Evolutionary conservation across 2,797 vertebrate genomes (phyloP).

Genomic region (Kryptolebias ocellatus): DNA sequence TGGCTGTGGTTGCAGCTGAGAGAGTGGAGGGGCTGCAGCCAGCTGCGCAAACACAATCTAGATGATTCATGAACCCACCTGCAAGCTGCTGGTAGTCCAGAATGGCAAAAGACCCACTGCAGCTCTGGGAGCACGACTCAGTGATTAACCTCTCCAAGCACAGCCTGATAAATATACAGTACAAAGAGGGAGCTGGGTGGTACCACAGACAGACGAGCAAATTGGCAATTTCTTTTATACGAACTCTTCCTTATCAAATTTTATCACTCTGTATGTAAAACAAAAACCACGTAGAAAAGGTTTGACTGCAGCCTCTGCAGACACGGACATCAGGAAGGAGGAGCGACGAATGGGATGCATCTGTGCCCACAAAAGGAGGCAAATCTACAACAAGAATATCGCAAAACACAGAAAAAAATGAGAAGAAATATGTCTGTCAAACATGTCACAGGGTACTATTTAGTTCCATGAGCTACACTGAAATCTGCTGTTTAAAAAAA

Average conservation of each 20-base stretch:
- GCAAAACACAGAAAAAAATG: too few species aligned
- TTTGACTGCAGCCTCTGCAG: too few species aligned
- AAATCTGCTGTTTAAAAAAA: too few species aligned
- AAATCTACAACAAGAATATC: too few species aligned
- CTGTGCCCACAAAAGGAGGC: too few species aligned
- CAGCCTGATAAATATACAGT: conserved; percentile 34
- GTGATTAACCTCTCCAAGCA: conserved; percentile 35
- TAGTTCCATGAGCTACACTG: too few species aligned
- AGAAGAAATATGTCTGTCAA: too few species aligned
- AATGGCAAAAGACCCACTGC: conserved; percentile 40
- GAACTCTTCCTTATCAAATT: conserved; percentile 15
- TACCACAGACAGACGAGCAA: conserved; percentile 19
- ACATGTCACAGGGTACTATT: too few species aligned
- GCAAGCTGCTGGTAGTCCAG: conserved; percentile 45
- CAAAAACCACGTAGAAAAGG: conserved; percentile 4
- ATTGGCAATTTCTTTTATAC: background rate
- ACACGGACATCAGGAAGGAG: too few species aligned
- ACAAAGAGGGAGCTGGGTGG: conserved; percentile 36
- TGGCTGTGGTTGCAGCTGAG: conserved; percentile 1
- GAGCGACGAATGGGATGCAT: too few species aligned
- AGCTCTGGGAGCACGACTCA: conserved; percentile 16
- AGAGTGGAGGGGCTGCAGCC: conserved; percentile 37
- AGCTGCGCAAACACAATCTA: conserved; percentile 73
- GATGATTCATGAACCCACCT: conserved; percentile 70
- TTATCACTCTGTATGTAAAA: conserved; percentile 36